Evolutionary conservation across 1,140 invertebrate species (phyloP).

Genomic region (Drosophila novamexicana): DNA sequence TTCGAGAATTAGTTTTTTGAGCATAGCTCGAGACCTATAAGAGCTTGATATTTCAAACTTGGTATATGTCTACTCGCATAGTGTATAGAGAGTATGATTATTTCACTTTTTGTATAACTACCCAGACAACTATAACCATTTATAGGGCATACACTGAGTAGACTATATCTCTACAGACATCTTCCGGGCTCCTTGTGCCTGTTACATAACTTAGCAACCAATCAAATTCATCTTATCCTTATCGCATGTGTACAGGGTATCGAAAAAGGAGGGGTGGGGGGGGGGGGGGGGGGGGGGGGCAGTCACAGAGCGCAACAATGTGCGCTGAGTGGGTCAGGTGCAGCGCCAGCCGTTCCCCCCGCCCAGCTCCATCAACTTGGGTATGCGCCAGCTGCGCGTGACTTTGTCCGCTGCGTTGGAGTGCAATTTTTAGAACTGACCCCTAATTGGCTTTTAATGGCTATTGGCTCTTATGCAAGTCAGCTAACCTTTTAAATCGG

Average conservation of each 20-base stretch:
- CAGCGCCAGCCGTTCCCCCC: conserved; percentile 12
- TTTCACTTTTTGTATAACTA: too few relatives aligned
- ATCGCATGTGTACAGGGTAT: neutral
- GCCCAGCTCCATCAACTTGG: conserved; percentile 3
- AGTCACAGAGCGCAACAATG: conserved; percentile 39
- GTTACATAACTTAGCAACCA: neutral
- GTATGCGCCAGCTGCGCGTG: conserved; percentile 64
- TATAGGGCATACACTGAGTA: too few relatives aligned
- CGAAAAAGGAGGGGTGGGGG: neutral
- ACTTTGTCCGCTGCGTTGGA: conserved; percentile 39
- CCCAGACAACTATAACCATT: too few relatives aligned
- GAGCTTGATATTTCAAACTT: too few relatives aligned
- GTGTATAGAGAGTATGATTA: too few relatives aligned
- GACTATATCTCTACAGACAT: neutral
- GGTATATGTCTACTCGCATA: too few relatives aligned
- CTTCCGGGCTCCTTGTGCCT: neutral
- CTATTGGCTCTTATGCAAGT: conserved; percentile 9
- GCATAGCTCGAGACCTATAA: too few relatives aligned
- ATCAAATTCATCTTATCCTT: neutral
- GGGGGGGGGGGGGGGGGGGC: neutral
- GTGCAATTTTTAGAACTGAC: conserved; percentile 59
- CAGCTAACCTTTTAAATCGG: conserved; percentile 1
- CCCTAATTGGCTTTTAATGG: conserved; percentile 68
- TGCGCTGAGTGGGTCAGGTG: conserved; percentile 73
- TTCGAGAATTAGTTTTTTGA: too few relatives aligned